phyloP scores from a whole-genome alignment of 2,888 invertebrate species.

The Petrolisthes cinctipes region DNA sequence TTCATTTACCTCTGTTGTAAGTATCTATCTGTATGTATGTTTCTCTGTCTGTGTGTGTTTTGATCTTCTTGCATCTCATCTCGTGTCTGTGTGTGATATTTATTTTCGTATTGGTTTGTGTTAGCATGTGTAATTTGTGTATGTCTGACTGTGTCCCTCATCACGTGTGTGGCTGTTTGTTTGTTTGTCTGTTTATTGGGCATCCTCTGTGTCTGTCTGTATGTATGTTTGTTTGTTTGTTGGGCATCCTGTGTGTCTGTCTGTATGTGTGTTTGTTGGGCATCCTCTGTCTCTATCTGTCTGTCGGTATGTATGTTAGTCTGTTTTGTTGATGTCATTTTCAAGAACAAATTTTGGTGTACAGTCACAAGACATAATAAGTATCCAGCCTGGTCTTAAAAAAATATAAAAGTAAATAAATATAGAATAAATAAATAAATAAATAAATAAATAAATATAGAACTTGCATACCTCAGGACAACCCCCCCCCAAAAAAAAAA shows the following conservation, averaged over 20 bases:
- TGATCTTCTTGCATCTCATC: too few relatives aligned
- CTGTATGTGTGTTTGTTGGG: neutral
- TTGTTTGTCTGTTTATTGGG: neutral
- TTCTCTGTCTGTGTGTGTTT: too few relatives aligned
- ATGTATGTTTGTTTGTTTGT: neutral
- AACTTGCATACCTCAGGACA: too few relatives aligned
- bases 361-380: neutral
- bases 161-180: neutral
- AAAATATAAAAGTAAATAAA: too few relatives aligned
- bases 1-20: too few relatives aligned
- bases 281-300: neutral
- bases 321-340: neutral
- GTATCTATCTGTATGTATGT: too few relatives aligned
- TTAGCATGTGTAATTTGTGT: neutral
- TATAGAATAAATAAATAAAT: too few relatives aligned
- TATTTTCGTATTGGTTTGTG: neutral
- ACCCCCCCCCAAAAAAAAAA: too few relatives aligned
- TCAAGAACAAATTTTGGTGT: too few relatives aligned
- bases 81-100: too few relatives aligned
- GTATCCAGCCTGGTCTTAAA: too few relatives aligned
- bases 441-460: too few relatives aligned
- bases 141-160: neutral
- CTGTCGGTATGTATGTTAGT: neutral
- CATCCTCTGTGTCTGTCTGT: neutral
- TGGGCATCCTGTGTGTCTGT: neutral